These are phyloP conservation scores for Chrysemys picta DNA, from an alignment of 2,113 vertebrate species.

Conservation along the genomic window DNA sequence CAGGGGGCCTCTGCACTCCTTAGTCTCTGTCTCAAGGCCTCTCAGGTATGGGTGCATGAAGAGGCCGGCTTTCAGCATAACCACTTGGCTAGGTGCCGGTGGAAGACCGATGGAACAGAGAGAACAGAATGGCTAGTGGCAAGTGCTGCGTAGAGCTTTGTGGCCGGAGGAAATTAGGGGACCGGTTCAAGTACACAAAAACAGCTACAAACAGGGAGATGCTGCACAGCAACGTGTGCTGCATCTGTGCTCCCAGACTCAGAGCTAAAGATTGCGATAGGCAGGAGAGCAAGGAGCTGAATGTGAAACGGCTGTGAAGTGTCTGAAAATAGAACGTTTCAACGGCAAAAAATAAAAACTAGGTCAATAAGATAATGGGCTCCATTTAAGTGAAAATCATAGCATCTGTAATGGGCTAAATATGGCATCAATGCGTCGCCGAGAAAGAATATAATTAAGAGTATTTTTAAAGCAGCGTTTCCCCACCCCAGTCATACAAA, in stretches of 20 bases:
- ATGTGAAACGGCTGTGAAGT: background rate
- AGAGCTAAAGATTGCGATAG: fast-evolving
- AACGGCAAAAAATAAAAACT: conserved; percentile 60
- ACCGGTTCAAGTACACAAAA: background rate
- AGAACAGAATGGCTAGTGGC: fast-evolving
- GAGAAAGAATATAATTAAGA: conserved; percentile 82
- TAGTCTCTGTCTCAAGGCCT: background rate
- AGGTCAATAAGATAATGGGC: conserved; percentile 81
- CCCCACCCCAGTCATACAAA: conserved; percentile 71
- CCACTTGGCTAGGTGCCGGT: fast-evolving
- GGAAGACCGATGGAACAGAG: background rate
- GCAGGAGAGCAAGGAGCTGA: background rate
- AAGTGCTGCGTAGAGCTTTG: background rate
- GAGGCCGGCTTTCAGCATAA: background rate
- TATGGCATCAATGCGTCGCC: conserved; percentile 73
- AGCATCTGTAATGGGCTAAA: conserved; percentile 79
- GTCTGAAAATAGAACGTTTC: conserved; percentile 78
- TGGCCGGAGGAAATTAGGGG: background rate
- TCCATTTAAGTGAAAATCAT: conserved; percentile 78
- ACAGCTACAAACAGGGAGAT: background rate
- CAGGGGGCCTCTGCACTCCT: background rate
- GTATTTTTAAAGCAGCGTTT: conserved; percentile 81
- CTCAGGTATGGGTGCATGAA: fast-evolving
- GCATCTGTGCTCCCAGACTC: background rate
- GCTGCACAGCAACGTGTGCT: fast-evolving